phyloP scores from a whole-genome alignment of 2,888 invertebrate genomes.

The Megamerina dolium region DNA sequence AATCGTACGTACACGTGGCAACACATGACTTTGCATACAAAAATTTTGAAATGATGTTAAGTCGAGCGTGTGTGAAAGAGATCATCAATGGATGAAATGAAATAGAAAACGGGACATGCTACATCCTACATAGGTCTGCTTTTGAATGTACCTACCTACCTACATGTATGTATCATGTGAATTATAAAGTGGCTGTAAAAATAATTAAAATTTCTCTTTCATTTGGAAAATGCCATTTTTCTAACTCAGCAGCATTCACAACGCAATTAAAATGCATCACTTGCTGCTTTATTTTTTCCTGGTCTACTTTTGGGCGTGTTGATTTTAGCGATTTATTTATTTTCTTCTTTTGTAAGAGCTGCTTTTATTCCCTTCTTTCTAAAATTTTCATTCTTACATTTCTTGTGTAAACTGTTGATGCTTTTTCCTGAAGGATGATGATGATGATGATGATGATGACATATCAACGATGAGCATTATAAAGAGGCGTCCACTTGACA shows the following conservation, averaged over 20 bases:
- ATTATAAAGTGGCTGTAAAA: conserved; percentile 14
- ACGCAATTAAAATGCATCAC: conserved; percentile 29
- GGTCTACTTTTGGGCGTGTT: conserved; percentile 11
- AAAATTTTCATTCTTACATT: background rate
- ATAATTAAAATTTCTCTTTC: conserved; percentile 44
- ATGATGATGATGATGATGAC: too few species aligned
- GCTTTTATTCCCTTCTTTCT: conserved; percentile 29
- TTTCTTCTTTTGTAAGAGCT: background rate
- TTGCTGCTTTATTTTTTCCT: conserved; percentile 2
- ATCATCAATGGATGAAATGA: too few species aligned
- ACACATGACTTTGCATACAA: conserved; percentile 1
- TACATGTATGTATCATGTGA: background rate
- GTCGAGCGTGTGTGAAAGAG: background rate
- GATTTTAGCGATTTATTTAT: conserved; percentile 4
- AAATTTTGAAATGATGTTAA: background rate
- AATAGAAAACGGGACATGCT: too few species aligned
- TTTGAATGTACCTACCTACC: too few species aligned
- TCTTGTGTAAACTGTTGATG: too few species aligned
- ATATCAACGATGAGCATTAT: too few species aligned
- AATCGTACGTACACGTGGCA: too few species aligned
- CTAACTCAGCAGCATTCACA: conserved; percentile 7
- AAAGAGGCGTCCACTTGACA: too few species aligned
- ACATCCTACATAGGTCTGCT: background rate
- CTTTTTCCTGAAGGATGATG: too few species aligned
- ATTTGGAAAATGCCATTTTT: conserved; percentile 14